A percentile compares a stretch with the other conserved stretches of the same genome.
phyloP scores from a whole-genome alignment of 1,140 invertebrate species.

The Lucilia cuprina region DNA sequence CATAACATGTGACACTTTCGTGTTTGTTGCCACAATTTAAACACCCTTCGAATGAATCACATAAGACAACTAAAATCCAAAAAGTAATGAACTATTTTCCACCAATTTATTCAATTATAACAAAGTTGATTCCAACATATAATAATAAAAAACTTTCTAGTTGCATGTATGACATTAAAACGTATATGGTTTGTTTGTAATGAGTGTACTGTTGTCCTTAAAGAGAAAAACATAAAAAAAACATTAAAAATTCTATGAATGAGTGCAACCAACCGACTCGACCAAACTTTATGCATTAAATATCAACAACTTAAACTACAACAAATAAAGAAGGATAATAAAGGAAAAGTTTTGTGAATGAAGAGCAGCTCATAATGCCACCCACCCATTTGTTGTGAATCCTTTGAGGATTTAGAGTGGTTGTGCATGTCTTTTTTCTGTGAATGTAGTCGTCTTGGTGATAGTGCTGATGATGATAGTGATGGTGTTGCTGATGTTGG shows the following conservation, averaged over 20 bases:
- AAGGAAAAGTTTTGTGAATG: neutral
- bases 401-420: neutral
- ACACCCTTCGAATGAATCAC: no score
- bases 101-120: no score
- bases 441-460: neutral
- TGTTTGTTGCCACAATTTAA: no score
- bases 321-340: neutral
- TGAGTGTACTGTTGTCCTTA: neutral
- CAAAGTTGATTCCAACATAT: no score
- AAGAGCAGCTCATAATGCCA: neutral
- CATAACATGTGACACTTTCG: no score
- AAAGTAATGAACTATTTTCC: no score
- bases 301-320: neutral
- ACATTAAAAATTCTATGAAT: constrained; percentile 2
- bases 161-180: neutral
- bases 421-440: neutral
- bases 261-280: neutral
- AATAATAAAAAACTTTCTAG: neutral
- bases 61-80: no score
- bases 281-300: neutral
- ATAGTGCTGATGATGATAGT: neutral
- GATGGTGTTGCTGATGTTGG: neutral
- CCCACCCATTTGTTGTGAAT: neutral
- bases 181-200: neutral
- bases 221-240: no score